Evolutionary conservation across 2,888 invertebrate genomes (phyloP), one percentile per base, ranked within the genome.

Genomic region (Drosophila robusta): DNA sequence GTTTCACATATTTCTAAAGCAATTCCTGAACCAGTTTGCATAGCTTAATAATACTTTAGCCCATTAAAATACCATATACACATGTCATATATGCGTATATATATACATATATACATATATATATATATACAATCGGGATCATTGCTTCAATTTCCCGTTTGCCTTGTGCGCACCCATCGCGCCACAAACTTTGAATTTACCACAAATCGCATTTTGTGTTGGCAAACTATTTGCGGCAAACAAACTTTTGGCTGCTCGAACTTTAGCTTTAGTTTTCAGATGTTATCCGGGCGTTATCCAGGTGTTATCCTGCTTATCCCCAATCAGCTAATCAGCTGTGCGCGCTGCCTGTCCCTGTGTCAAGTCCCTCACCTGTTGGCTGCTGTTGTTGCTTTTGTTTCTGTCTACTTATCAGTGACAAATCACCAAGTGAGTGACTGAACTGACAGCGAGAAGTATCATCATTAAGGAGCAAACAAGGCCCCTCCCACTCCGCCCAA

Each of bases 391-490:
- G 32, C 12, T 51, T 3, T 22, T 18, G 22, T 29, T 60, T 32
- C 54, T 44, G 36, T 68, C 75, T 47, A 62, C 75, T 81, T 80
- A 83, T 82, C 71, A 56, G 74, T 83, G 82, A 83, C 82, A 86
- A 83, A 83, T 83, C 78, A 75, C 68, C 71, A 71, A 78, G 57
- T 62, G 75, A 75, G 66, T 78, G 72, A 62, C 54, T 63, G 62
- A 44, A 46, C 68, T 77, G 82, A 82, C 82, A 82, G 72, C 70
- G 72, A 78, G 85, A 79, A 72, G 82, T 77, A 86, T 86, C 82
- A 80, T 83, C 86, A 86, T 83, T 86, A 82, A 78, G 70, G 57
- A 61, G 38, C 80, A 56, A 57, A 60, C 74, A 45, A 70, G 62
- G 54, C 41, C 32, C 42, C 34, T 32, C 32, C 11, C 4, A 12